Evolutionary conservation across 1,140 invertebrate species (phyloP).

Genomic region (Teleopsis dalmanni): DNA sequence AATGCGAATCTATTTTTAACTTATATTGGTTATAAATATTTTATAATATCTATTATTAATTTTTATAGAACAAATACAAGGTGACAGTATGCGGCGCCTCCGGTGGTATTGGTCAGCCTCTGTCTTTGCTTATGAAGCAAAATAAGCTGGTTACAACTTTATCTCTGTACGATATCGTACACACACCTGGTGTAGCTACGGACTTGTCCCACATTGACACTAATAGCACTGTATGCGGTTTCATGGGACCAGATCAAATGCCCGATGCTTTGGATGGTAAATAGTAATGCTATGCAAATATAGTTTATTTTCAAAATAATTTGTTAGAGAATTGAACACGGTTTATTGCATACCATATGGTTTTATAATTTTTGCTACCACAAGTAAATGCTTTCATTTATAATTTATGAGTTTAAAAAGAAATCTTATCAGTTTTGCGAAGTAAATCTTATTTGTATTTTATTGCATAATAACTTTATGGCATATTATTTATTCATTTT

Average conservation of each 20-base stretch:
- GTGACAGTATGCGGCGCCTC: constrained; percentile 93
- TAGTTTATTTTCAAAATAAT: too few species aligned
- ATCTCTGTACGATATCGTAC: constrained; percentile 90
- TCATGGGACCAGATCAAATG: constrained; percentile 66
- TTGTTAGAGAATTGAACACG: too few species aligned
- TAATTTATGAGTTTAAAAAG: too few species aligned
- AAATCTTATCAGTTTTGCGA: too few species aligned
- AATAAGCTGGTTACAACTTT: constrained; percentile 76
- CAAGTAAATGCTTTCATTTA: too few species aligned
- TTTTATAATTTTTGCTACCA: too few species aligned
- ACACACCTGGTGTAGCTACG: constrained; percentile 93
- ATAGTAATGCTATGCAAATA: too few species aligned
- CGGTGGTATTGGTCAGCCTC: constrained; percentile 96
- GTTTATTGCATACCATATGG: too few species aligned
- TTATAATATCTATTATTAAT: constrained; percentile 1
- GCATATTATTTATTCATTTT: too few species aligned
- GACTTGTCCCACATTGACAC: constrained; percentile 98
- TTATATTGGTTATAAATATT: too few species aligned
- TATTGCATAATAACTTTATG: too few species aligned
- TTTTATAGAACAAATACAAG: constrained; percentile 53
- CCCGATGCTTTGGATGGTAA: constrained; percentile 51
- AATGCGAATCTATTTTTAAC: background rate
- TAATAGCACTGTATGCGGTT: constrained; percentile 71
- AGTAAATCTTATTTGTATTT: too few species aligned
- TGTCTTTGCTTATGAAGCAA: constrained; percentile 92